A percentile compares a stretch with the other conserved stretches of the same genome.
These are phyloP conservation scores for Ischnus inquisitorius DNA, from an alignment of 2,888 invertebrate genomes.

Conservation along the genomic window DNA sequence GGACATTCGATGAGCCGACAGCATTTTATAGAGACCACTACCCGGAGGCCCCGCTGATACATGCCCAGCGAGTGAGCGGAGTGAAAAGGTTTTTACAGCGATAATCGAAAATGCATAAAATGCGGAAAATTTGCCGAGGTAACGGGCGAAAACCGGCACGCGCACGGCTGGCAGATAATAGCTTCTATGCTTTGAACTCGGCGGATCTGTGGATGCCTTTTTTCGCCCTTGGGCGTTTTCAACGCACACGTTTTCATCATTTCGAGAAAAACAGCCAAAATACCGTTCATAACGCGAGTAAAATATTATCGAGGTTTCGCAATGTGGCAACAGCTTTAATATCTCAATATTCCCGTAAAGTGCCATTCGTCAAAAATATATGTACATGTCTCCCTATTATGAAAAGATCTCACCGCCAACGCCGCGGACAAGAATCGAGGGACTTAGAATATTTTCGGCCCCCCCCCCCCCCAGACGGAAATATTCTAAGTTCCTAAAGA, in stretches of 20 bases:
- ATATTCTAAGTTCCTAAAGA: too few species aligned
- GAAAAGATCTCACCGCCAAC: too few species aligned
- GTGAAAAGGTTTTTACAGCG: slow-evolving; percentile 24
- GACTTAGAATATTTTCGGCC: too few species aligned
- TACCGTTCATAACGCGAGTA: slow-evolving; percentile 49
- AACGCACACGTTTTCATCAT: background rate
- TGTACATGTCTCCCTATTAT: background rate
- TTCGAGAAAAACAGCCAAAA: slow-evolving; percentile 12
- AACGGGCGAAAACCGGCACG: slow-evolving; percentile 1
- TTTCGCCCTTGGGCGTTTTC: background rate
- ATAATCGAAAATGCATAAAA: slow-evolving; percentile 55
- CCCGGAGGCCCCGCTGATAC: background rate
- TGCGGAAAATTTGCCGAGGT: too few species aligned
- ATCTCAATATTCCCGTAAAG: background rate
- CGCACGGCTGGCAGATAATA: slow-evolving; percentile 57
- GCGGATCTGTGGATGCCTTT: too few species aligned
- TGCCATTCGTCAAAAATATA: background rate
- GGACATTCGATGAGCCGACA: slow-evolving; percentile 24
- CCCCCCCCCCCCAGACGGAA: too few species aligned
- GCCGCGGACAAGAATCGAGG: too few species aligned
- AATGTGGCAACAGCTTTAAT: slow-evolving; percentile 45
- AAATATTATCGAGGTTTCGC: slow-evolving; percentile 48
- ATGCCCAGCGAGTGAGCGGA: background rate
- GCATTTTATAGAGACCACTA: slow-evolving; percentile 36
- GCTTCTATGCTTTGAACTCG: slow-evolving; percentile 28